Evolutionary conservation across 2,113 vertebrate genomes (phyloP).

Genomic region (Zeus faber): DNA sequence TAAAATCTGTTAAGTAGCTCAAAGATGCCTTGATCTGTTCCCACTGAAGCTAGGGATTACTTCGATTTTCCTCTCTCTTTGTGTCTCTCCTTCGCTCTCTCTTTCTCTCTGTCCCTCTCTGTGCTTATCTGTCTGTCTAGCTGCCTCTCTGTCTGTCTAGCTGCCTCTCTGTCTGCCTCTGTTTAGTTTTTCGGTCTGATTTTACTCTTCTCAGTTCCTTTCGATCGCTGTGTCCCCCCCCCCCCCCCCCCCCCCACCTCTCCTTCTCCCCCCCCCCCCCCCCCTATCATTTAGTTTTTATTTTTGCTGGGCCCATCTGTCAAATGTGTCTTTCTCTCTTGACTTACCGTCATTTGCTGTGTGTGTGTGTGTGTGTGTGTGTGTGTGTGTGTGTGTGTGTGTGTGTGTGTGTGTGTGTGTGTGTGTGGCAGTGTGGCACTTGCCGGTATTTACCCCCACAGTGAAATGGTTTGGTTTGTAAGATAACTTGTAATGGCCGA

Average conservation of each 20-base stretch:
- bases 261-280: neutral
- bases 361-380: too few relatives aligned
- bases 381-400: neutral
- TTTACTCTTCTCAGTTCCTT: too few relatives aligned
- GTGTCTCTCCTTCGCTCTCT: neutral
- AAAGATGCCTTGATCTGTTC: neutral
- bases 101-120: conserved; percentile 16
- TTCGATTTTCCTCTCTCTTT: neutral
- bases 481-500: conserved; percentile 53
- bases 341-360: too few relatives aligned
- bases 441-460: conserved; percentile 8
- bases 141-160: conserved; percentile 24
- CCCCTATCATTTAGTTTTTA: too few relatives aligned
- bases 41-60: neutral
- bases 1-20: neutral
- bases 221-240: conserved; percentile 5
- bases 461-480: conserved; percentile 30
- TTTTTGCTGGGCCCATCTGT: too few relatives aligned
- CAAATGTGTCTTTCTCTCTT: too few relatives aligned
- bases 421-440: too few relatives aligned
- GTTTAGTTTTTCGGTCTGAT: too few relatives aligned
- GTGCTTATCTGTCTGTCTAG: conserved; percentile 32
- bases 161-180: conserved; percentile 28
- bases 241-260: neutral
- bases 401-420: conserved; percentile 11